Evolutionary conservation across 2,113 vertebrate species (phyloP).

Genomic region (Todiramphus saurophagus): DNA sequence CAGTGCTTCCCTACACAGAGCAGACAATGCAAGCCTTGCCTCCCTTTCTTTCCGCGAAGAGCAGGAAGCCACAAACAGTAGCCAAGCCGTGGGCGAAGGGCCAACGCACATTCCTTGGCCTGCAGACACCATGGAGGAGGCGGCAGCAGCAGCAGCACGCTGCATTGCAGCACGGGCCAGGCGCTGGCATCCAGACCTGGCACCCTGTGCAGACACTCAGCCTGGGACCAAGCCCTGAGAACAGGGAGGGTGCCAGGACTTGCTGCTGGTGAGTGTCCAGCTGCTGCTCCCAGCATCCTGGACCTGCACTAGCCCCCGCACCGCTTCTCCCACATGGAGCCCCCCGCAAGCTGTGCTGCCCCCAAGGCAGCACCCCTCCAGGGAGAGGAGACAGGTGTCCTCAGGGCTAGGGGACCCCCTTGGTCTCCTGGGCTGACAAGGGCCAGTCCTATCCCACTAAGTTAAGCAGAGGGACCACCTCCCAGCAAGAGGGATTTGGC

Average conservation of each 20-base stretch:
- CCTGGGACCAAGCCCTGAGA: not conserved
- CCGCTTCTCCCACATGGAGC: not conserved
- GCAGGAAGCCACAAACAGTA: not conserved
- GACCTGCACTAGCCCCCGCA: not conserved
- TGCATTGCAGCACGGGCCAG: not conserved
- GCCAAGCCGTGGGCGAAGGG: not conserved
- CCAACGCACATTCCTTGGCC: slow-evolving; percentile 35
- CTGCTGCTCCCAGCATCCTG: not conserved
- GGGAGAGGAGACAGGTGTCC: not conserved
- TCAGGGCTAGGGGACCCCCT: not conserved
- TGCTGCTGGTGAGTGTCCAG: not conserved
- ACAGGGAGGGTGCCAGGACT: not conserved
- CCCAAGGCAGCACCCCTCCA: not conserved
- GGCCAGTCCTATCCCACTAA: not conserved
- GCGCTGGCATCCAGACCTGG: not conserved
- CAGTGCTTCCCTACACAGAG: not conserved
- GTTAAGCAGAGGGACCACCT: not conserved
- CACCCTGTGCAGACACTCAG: not conserved
- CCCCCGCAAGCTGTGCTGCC: not conserved
- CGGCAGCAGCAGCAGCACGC: not conserved
- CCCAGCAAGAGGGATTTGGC: not conserved
- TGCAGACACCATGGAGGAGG: not conserved
- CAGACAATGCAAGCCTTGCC: not conserved
- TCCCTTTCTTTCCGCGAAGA: not conserved
- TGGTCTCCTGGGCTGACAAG: not conserved